Base-by-base conservation (phyloP, 2,113 vertebrate genomes). In the Cervus canadensis region DNA sequence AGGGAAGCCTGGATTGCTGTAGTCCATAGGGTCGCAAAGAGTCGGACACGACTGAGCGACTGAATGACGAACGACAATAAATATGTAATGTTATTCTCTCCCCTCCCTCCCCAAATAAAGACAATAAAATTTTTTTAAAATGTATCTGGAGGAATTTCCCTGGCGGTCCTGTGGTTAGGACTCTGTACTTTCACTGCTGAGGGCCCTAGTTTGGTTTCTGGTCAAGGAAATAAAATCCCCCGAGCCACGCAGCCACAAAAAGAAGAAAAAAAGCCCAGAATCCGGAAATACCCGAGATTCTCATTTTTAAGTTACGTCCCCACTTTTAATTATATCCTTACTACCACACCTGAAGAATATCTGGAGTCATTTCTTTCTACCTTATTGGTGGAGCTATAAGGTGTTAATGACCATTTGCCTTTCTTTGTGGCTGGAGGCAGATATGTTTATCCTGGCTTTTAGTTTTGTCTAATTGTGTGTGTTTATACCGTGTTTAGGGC, bases 381-480 rank as follows among this genome's bases (percentile, higher is more conserved):
- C 0, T 15, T 2, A 0, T 21, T 12, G 2, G 36, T 6, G n/a
- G 36, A 30, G 30, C 3, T 21, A 28, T 6, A 25, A 12, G 52
- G 1, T 15, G 40, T n/a, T 3, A 25, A 25, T 2, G 54, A 48
- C 71, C 4, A 0, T 14, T 4, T 5, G 50, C 60, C 28, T 59
- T 11, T 7, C 1, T 1, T 2, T 21, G 26, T 28, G 13, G 30
- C 15, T 1, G 48, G 0, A 23, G 21, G 9, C 25, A 9, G n/a
- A 12, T 33, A 11, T 54, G 17, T 25, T 14, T 5, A 25, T 5
- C 64, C 40, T 0, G 57, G 45, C 71, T 33, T 0, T 26, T 6
- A 21, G 11, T 45, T 33, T 26, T 8, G 81, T 60, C 52, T 74
- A 3, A 33, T 2, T 2, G n/a, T 11, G n/a, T 7, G 7, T 17